Evolutionary conservation across 2,797 vertebrate genomes (phyloP).

Genomic region (Nothura maculosa): DNA sequence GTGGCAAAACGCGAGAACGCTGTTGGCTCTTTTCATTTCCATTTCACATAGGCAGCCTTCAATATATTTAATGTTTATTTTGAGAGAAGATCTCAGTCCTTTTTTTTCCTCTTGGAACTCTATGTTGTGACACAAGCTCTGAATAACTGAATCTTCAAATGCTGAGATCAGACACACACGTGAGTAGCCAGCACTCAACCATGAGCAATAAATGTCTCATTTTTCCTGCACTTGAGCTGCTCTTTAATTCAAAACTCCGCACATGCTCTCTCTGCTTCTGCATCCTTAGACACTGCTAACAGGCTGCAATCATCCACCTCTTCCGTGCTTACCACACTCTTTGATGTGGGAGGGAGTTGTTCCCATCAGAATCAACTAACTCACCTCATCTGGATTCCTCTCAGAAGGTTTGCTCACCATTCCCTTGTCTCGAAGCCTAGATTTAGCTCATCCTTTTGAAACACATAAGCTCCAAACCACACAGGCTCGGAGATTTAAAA

Average conservation of each 20-base stretch:
- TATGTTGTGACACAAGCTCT: neutral
- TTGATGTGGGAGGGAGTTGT: neutral
- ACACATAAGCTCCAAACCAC: neutral
- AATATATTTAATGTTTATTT: neutral
- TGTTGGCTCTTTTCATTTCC: neutral
- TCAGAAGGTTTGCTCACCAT: accelerated
- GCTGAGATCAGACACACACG: neutral
- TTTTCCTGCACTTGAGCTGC: neutral
- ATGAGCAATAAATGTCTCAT: neutral
- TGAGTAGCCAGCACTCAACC: neutral
- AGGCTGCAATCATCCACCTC: neutral
- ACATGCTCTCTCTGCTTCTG: neutral
- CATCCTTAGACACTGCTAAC: neutral
- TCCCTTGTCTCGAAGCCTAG: neutral
- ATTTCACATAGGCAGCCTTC: neutral
- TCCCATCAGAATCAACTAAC: neutral
- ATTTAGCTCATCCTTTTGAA: neutral
- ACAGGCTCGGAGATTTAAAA: too few relatives aligned
- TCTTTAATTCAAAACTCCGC: neutral
- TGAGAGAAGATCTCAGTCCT: neutral
- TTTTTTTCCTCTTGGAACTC: neutral
- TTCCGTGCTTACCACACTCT: neutral
- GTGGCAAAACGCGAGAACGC: neutral
- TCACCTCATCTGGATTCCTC: neutral
- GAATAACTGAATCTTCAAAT: neutral